Evolutionary conservation across 2,113 vertebrate species (phyloP), one percentile per base, ranked within the genome.

Genomic region (Kryptolebias marmoratus): DNA sequence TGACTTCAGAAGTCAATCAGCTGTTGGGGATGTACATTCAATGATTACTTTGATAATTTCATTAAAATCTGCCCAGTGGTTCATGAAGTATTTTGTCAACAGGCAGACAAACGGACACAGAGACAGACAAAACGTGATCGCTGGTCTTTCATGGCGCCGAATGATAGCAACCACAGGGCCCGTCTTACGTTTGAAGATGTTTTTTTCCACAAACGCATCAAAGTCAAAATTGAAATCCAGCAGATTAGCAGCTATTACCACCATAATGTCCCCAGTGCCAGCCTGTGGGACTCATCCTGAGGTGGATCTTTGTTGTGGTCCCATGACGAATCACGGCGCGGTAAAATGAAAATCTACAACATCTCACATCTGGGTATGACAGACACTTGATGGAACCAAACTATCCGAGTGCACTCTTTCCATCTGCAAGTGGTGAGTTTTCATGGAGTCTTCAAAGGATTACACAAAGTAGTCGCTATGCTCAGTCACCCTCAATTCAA

Each of bases 401-500:
- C 57, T 15, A 68, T 31, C 5, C 7, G 5, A 36, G 52, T 0
- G 59, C 78, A 10, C 64, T 66, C 55, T 56, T 77, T 59, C 57
- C 32, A 52, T 81, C 69, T 68, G 6, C 14, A 63, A 73, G 30
- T 60, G 53, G 22, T 52, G 58, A 11, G 2, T 67, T 73, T 48
- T 68, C 30, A 13, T 36, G 63, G 52, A 39, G 47, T 66, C 72
- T 74, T 78, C 57, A 79, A 59, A 75, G 59, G 18, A 54, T 12
- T 68, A 27, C 60, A 72, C 58, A 83, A 83, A 79, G 78, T 74
- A 57, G 62, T 72, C 56, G 59, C 49, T 61, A 49, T 62, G 60
- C 69, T 73, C 52, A 80, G 65, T 83, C 50, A 57, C 47, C 72
- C 75, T 71, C 55, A 64, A 78, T 57, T 54, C 47, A 68, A 73